Evolutionary conservation across 1,140 invertebrate genomes (phyloP), one percentile per base, ranked within the genome.

Genomic region (Ostrea denselamellosa): DNA sequence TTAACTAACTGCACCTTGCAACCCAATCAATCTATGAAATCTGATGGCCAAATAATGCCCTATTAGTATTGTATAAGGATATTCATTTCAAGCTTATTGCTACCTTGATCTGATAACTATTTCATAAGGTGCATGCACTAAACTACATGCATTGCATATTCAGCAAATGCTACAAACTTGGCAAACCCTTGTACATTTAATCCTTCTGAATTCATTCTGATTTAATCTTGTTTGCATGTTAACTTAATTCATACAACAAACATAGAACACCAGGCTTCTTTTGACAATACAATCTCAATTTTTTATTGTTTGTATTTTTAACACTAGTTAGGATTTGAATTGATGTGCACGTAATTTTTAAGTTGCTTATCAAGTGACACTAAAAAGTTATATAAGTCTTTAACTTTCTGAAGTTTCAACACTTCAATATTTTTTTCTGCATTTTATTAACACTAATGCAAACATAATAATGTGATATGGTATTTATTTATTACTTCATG

Each of bases 151-250:
- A 17, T 28, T 77, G 68, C 68, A 77, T 25, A 77, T 77, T 77
- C 68, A 77, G 68, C 68, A 34, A 77, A 28, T 77, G 68, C 28
- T 77, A 17, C 25, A 25, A 77, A 77, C 25, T 77, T 77, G 68
- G 68, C 68, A 77, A 77, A 77, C 68, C 68, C 28, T 77, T 34
- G 28, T 25, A 77, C 9, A 25, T 34, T 77, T 77, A 77, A 77
- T 77, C 68, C 25, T 77, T 25, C 14, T 10, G 8, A 77, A 77
- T 77, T 34, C 68, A 77, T 28, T 28, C 17, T 77, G 68, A 77
- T 77, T 77, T 34, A 28, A 77, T 77, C 68, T 34, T 77, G 28
- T 77, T 77, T 77, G 25, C 10, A 77, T 71, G 65, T 71, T 71
- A 77, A 77, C 28, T 77, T 25, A 77, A 34, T 77, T 77, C 12